These are phyloP conservation scores for Rhodophaea formosa DNA, from an alignment of 2,888 invertebrate genomes.

Conservation along the genomic window DNA sequence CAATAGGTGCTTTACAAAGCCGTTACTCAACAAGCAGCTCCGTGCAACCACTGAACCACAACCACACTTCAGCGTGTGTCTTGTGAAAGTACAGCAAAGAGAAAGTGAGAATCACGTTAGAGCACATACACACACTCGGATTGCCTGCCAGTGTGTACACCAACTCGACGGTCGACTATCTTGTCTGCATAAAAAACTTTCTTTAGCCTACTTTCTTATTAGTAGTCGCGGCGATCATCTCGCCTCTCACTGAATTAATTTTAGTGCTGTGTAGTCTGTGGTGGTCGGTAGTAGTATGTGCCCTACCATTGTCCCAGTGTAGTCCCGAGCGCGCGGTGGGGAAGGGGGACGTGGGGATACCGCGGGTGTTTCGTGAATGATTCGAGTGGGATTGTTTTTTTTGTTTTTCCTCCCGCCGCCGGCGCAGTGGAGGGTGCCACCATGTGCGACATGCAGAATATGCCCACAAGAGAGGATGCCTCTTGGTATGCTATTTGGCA, in stretches of 20 bases:
- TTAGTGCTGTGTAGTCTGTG: constrained; percentile 68
- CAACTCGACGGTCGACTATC: constrained; percentile 62
- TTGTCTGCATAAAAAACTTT: constrained; percentile 74
- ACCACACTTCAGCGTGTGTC: constrained; percentile 59
- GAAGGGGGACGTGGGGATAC: constrained; percentile 68
- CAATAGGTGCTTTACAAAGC: constrained; percentile 5
- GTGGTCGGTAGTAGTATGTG: constrained; percentile 71
- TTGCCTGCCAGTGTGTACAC: constrained; percentile 57
- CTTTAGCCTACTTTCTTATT: constrained; percentile 80
- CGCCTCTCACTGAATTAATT: constrained; percentile 67
- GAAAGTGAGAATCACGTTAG: constrained; percentile 76
- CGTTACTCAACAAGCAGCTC: constrained; percentile 49
- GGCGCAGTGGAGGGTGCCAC: constrained; percentile 40
- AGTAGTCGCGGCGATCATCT: constrained; percentile 62
- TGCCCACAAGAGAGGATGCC: constrained; percentile 69
- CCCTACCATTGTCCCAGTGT: constrained; percentile 74
- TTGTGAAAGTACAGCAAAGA: constrained; percentile 79
- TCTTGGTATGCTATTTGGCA: constrained; percentile 59
- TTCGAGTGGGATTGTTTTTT: constrained; percentile 64
- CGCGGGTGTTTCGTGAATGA: constrained; percentile 48
- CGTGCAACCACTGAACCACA: constrained; percentile 65
- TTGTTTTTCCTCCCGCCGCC: constrained; percentile 53
- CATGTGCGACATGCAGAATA: constrained; percentile 79
- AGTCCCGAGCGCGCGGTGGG: constrained; percentile 70
- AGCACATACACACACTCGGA: constrained; percentile 50